phyloP scores from a whole-genome alignment of 2,888 invertebrate genomes.

The Noctua janthe region DNA sequence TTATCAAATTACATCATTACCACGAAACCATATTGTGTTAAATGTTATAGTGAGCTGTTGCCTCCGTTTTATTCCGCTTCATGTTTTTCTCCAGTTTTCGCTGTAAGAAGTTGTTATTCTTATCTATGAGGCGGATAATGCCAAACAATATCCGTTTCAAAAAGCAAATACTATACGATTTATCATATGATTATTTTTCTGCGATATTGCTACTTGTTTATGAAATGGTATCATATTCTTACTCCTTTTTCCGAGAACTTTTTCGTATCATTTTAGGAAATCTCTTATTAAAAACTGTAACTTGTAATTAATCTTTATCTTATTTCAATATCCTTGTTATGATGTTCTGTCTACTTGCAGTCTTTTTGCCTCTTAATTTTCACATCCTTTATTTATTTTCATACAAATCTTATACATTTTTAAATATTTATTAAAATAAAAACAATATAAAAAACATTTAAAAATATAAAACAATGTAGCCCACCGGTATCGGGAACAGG shows the following conservation, averaged over 20 bases:
- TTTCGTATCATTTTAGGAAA: slow-evolving; percentile 3
- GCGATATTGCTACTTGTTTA: slow-evolving; percentile 31
- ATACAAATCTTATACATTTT: no score
- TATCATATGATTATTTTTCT: slow-evolving; percentile 33
- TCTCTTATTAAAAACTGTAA: not conserved
- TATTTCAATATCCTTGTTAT: not conserved
- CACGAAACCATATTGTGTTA: slow-evolving; percentile 27
- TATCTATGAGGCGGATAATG: slow-evolving; percentile 41
- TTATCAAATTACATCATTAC: slow-evolving; percentile 40
- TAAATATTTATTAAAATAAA: no score
- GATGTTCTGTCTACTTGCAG: not conserved
- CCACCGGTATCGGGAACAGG: no score
- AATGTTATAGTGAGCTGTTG: not conserved
- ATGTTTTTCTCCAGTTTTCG: slow-evolving; percentile 30
- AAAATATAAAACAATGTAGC: no score
- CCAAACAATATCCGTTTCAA: slow-evolving; percentile 42
- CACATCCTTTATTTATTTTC: no score
- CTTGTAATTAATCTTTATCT: not conserved
- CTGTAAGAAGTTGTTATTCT: slow-evolving; percentile 22
- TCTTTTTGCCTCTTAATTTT: not conserved
- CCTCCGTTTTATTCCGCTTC: not conserved
- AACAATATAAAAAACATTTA: no score
- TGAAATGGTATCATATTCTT: slow-evolving; percentile 18
- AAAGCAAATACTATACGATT: slow-evolving; percentile 38
- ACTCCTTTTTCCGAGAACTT: slow-evolving; percentile 36